Evolutionary conservation across 2,797 vertebrate species (phyloP), one percentile per base, ranked within the genome.

Genomic region (Bovichtus diacanthus): DNA sequence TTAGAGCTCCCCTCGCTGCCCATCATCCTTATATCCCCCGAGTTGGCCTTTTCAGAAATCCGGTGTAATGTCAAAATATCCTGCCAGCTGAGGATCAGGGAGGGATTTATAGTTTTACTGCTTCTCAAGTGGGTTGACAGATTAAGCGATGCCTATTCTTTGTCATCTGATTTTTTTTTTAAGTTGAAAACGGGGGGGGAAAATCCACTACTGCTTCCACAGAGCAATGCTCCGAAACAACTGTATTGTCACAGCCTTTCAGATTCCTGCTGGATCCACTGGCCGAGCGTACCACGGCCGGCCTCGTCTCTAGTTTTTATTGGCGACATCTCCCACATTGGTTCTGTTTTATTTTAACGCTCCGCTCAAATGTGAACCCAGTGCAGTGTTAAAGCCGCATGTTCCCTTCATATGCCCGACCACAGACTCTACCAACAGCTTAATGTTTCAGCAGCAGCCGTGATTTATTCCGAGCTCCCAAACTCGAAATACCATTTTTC

Each of bases 11-110:
- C 72, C 47, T 62, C 56, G 5, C 81, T 72, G 78, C 80, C 84
- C 77, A 83, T 93, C 91, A 90, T 82, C 71, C 87, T 80, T 82
- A 80, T 66, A 85, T 78, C 74, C 82, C 68, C 68, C 16, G 56
- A 86, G 73, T 67, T 90, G 84, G 88, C 81, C 88, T 93, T 91
- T 91, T 92, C 78, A 89, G 70, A 87, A 88, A 91, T 88, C 82
- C 63, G 27, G 34, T 87, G 86, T 87, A 87, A 90, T 84, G 90
- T 90, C 83, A 89, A 85, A 88, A 82, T 83, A 82, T 83, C 81
- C 88, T 83, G 81, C 75, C 65, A 73, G 78, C 72, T 46, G 60
- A 70, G 82, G 86, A 86, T 89, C 83, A 86, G 80, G 79, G 39
- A 60, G 67, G 82, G 87, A 87, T 84, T 91, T 84, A 69, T 34